Evolutionary conservation across 2,888 invertebrate species (phyloP).

Genomic region (Tetanocera ferruginea): DNA sequence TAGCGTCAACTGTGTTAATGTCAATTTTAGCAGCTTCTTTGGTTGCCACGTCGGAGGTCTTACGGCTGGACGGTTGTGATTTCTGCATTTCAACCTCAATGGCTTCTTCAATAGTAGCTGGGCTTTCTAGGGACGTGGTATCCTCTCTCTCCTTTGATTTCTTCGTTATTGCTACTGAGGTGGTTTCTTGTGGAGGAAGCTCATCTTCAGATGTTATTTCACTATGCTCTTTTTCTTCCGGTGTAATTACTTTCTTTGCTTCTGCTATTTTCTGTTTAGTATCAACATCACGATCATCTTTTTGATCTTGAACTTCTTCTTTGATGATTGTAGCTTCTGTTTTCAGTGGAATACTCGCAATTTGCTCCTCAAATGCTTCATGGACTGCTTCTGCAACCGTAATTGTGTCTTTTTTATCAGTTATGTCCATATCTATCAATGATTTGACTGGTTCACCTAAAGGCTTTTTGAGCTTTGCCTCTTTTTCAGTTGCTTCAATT

Average conservation of each 20-base stretch:
- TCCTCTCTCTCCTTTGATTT: slow-evolving; percentile 62
- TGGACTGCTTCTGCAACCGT: neutral
- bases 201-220: slow-evolving; percentile 70
- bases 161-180: slow-evolving; percentile 45
- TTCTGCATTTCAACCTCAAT: slow-evolving; percentile 64
- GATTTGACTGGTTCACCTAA: neutral
- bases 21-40: slow-evolving; percentile 34
- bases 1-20: slow-evolving; percentile 1
- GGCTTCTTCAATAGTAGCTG: slow-evolving; percentile 68
- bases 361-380: neutral
- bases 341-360: neutral
- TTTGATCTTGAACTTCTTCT: slow-evolving; percentile 23
- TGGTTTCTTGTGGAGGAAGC: slow-evolving; percentile 58
- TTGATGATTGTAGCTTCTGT: neutral
- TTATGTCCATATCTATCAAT: neutral
- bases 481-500: neutral
- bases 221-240: slow-evolving; percentile 63
- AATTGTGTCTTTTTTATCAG: neutral
- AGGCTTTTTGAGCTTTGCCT: neutral
- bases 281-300: neutral
- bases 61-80: slow-evolving; percentile 48
- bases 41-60: slow-evolving; percentile 37
- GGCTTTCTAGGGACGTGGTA: slow-evolving; percentile 64
- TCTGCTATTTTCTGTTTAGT: neutral
- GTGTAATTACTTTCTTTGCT: slow-evolving; percentile 51